Conservation (phyloP, 2,113 vertebrate species). For the western clawed frog (Xenopus tropicalis) region DNA sequence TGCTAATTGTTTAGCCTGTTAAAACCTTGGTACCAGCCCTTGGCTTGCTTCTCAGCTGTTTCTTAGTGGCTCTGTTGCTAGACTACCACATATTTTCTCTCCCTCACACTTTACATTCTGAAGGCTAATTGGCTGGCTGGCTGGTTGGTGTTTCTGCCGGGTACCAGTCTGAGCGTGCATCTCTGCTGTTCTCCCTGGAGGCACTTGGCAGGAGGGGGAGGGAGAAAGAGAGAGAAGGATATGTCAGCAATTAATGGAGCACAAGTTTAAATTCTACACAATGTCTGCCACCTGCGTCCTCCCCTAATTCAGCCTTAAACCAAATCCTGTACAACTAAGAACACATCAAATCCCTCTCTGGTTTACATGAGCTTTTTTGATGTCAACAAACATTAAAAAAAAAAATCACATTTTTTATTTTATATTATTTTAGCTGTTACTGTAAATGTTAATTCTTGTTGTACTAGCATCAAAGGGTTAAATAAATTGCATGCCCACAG, state of each 20-base stretch:
- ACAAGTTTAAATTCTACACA: constrained; percentile 69
- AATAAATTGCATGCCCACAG: background rate
- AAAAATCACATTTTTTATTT: background rate
- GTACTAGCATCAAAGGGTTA: background rate
- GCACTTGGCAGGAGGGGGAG: constrained; percentile 43
- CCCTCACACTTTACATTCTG: constrained; percentile 53
- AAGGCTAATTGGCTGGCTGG: constrained; percentile 78
- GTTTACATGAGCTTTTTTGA: constrained; percentile 46
- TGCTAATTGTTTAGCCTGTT: constrained; percentile 87
- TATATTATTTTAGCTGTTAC: background rate
- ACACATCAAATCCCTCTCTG: constrained; percentile 50
- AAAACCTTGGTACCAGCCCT: constrained; percentile 80
- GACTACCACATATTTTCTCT: constrained; percentile 79
- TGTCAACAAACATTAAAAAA: constrained; percentile 21
- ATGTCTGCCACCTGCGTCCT: constrained; percentile 75
- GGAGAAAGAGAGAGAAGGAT: constrained; percentile 50
- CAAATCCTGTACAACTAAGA: constrained; percentile 55
- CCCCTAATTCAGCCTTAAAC: constrained; percentile 54
- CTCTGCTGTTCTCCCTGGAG: constrained; percentile 66
- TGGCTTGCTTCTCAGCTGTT: constrained; percentile 85
- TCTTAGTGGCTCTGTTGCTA: constrained; percentile 77
- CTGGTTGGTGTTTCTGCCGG: constrained; percentile 71
- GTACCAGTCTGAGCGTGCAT: constrained; percentile 72
- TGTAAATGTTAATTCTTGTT: background rate
- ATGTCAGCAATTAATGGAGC: constrained; percentile 80